Evolutionary conservation across 1,140 invertebrate genomes (phyloP).

Genomic region (Drosophila ogumai): DNA sequence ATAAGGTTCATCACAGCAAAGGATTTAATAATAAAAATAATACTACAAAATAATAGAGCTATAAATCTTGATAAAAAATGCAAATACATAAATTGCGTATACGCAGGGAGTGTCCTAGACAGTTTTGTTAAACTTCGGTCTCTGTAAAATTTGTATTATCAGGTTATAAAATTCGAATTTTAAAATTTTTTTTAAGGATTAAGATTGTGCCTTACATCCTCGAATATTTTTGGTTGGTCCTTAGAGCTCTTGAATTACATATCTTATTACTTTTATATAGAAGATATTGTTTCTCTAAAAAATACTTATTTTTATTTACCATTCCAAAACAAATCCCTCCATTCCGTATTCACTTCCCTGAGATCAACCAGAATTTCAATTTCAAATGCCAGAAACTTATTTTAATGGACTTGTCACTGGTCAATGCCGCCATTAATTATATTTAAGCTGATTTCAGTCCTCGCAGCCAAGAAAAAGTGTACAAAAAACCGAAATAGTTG

Average conservation of each 20-base stretch:
- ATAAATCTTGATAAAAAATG: too few relatives aligned
- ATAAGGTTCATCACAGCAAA: too few relatives aligned
- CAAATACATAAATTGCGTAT: neutral
- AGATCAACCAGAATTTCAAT: neutral
- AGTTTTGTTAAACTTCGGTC: too few relatives aligned
- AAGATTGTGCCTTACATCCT: too few relatives aligned
- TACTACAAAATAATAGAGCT: too few relatives aligned
- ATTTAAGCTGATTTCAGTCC: slow-evolving; percentile 78
- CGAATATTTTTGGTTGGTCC: too few relatives aligned
- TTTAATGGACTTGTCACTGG: slow-evolving; percentile 83
- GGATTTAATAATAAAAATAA: too few relatives aligned
- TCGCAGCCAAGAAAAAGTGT: slow-evolving; percentile 22
- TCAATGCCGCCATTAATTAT: slow-evolving; percentile 82
- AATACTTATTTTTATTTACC: neutral
- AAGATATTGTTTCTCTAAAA: neutral
- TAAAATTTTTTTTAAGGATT: too few relatives aligned
- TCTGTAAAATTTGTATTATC: too few relatives aligned
- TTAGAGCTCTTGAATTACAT: too few relatives aligned
- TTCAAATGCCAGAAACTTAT: slow-evolving; percentile 19
- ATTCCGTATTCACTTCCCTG: neutral
- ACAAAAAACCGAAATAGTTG: slow-evolving; percentile 46
- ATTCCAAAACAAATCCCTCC: neutral
- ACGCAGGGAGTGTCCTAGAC: neutral
- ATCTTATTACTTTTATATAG: too few relatives aligned
- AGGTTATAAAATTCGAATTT: too few relatives aligned